phyloP scores from a whole-genome alignment of 1,140 invertebrate species.

The Campoletis sonorensis region DNA sequence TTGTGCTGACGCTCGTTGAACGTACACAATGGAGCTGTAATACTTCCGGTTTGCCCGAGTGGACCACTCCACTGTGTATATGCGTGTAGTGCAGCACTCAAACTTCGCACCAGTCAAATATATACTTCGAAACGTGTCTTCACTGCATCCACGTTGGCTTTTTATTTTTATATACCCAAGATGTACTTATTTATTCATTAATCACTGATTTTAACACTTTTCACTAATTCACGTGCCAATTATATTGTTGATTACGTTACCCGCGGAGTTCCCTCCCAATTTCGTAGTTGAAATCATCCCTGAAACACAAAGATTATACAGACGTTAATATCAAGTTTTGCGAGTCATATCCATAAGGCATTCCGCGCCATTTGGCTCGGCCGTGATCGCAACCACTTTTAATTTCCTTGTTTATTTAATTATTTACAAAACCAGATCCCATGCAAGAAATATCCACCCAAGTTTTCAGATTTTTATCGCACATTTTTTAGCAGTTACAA shows the following conservation, averaged over 20 bases:
- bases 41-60: conserved; percentile 19
- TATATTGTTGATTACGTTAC: neutral
- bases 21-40: neutral
- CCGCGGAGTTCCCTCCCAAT: neutral
- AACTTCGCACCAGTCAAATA: conserved; percentile 23
- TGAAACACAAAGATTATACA: conserved; percentile 23
- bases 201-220: conserved; percentile 17
- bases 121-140: neutral
- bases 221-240: conserved; percentile 17
- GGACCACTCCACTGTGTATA: conserved; percentile 15
- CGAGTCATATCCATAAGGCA: too few species aligned
- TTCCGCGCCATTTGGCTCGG: too few species aligned
- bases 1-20: neutral
- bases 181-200: neutral
- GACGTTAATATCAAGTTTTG: neutral
- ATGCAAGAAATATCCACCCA: too few species aligned
- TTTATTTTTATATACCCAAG: neutral
- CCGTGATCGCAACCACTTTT: too few species aligned
- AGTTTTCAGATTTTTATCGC: too few species aligned
- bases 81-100: neutral
- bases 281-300: neutral
- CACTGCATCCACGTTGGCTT: neutral
- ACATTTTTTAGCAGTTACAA: too few species aligned
- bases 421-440: too few species aligned
- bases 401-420: too few species aligned